Conservation (phyloP, 1,140 invertebrate species). For the Odontomachus brunneus region DNA sequence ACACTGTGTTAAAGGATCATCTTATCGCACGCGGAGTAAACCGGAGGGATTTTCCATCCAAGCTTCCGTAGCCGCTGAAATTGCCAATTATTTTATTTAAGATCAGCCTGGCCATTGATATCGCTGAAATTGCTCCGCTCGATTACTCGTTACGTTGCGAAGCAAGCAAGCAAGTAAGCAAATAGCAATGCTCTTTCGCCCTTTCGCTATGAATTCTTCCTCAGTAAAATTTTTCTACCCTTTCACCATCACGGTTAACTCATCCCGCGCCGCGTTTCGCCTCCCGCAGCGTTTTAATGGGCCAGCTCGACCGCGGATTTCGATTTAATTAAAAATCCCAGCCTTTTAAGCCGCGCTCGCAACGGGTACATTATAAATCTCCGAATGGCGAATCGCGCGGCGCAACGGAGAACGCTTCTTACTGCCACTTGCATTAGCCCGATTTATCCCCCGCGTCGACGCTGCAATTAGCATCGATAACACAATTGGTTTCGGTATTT, state of each 20-base stretch:
- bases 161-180: not conserved
- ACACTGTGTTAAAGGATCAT: too few species aligned
- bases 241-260: not conserved
- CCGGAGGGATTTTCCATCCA: not conserved
- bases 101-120: not conserved
- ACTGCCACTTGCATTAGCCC: not conserved
- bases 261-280: conserved; percentile 11
- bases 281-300: conserved; percentile 38
- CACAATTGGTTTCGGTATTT: conserved; percentile 9
- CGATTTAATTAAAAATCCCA: conserved; percentile 68
- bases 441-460: conserved; percentile 45
- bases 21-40: too few species aligned
- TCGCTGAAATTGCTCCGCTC: not conserved
- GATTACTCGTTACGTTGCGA: not conserved
- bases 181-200: not conserved
- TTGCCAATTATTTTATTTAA: conserved; percentile 26
- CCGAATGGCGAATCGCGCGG: not conserved
- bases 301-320: conserved; percentile 47
- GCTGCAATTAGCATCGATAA: not conserved
- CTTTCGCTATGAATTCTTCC: not conserved
- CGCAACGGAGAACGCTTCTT: conserved; percentile 35
- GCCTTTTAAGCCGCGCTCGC: conserved; percentile 52
- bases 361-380: conserved; percentile 65
- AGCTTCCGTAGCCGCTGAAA: not conserved
- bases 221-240: not conserved